Evolutionary conservation across 2,113 vertebrate genomes (phyloP).

Genomic region (Caranx melampygus): DNA sequence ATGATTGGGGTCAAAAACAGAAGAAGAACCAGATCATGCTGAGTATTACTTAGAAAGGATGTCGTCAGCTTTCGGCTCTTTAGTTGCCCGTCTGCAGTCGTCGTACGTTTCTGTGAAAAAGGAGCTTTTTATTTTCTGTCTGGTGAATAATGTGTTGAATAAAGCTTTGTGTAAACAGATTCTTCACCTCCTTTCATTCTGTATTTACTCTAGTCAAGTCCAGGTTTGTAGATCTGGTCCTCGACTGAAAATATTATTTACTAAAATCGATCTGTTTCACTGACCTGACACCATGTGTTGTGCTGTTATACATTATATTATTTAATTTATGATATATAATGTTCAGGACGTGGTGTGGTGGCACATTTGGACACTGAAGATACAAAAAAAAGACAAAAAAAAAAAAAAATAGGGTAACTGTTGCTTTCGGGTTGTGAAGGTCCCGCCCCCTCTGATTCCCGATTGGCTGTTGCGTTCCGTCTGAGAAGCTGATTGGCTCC

Average conservation of each 20-base stretch:
- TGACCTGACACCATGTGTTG: neutral
- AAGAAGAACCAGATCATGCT: neutral
- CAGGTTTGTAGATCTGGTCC: neutral
- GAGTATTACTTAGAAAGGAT: neutral
- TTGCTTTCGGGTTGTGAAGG: neutral
- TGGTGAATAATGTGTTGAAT: conserved; percentile 26
- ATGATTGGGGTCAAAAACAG: neutral
- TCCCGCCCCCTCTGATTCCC: conserved; percentile 11
- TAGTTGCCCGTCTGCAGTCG: neutral
- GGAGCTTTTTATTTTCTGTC: neutral
- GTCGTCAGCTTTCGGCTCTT: neutral
- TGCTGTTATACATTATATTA: neutral
- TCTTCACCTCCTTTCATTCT: neutral
- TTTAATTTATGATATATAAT: neutral
- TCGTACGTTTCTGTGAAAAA: neutral
- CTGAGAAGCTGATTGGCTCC: conserved; percentile 32
- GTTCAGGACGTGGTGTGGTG: neutral
- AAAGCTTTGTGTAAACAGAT: conserved; percentile 1
- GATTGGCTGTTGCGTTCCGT: conserved; percentile 12
- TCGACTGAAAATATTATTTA: too few relatives aligned
- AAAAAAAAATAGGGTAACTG: too few relatives aligned
- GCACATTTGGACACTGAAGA: neutral
- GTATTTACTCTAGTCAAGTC: neutral
- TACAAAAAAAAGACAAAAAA: too few relatives aligned
- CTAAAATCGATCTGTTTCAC: too few relatives aligned